These are phyloP conservation scores for Podabrus alpinus DNA, from an alignment of 2,888 invertebrate genomes.

Conservation along the genomic window DNA sequence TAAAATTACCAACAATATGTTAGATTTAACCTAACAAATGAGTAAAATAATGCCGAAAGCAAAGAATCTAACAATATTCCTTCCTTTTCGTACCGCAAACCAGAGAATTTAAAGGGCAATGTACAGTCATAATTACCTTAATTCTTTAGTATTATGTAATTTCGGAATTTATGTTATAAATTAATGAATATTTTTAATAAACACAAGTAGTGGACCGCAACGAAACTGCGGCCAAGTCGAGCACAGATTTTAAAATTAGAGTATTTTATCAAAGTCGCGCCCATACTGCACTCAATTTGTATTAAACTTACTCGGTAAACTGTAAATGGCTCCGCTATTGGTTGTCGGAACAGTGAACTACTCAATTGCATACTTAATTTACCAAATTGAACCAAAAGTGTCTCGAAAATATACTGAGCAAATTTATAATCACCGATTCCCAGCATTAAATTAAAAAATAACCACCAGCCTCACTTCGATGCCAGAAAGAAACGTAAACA, in stretches of 20 bases:
- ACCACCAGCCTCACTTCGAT: background rate
- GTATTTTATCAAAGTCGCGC: conserved; percentile 44
- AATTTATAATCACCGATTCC: conserved; percentile 18
- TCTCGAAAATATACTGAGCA: conserved; percentile 17
- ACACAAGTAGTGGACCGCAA: conserved; percentile 15
- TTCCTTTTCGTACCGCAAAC: background rate
- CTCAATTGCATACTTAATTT: conserved; percentile 33
- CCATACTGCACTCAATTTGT: conserved; percentile 42
- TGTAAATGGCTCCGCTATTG: conserved; percentile 30
- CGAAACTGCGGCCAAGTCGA: conserved; percentile 7
- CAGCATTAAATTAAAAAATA: conserved; percentile 16
- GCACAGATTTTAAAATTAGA: conserved; percentile 37
- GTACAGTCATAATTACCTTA: background rate
- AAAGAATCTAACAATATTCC: background rate
- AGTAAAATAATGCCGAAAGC: background rate
- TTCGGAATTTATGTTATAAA: conserved; percentile 2
- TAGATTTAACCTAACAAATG: background rate
- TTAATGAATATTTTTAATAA: conserved; percentile 19
- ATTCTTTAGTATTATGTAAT: background rate
- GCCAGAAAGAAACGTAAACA: conserved; percentile 5
- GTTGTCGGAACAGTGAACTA: conserved; percentile 29
- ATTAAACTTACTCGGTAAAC: conserved; percentile 31
- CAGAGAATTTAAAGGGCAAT: background rate
- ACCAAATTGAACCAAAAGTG: conserved; percentile 30
- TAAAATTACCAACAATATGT: conserved; percentile 4